Conservation (phyloP, 2,797 vertebrate genomes). For the Hydrocynus forskahlii region DNA sequence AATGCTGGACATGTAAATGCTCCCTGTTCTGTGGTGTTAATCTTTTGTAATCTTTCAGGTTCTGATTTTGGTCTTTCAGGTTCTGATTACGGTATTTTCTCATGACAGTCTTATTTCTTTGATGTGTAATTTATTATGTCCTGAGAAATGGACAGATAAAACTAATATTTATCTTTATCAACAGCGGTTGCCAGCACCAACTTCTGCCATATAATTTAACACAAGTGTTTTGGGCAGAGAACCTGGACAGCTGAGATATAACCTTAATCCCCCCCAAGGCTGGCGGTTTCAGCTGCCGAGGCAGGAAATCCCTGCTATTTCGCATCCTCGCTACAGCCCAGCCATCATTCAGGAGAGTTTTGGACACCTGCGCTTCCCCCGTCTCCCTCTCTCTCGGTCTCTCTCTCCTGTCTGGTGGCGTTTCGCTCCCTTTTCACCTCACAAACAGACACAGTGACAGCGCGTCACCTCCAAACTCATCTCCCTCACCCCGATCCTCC, state of each 20-base stretch:
- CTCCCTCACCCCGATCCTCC: slow-evolving; percentile 28
- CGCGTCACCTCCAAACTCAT: slow-evolving; percentile 46
- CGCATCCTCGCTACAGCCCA: slow-evolving; percentile 28
- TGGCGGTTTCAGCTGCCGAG: slow-evolving; percentile 12
- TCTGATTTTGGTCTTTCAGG: neutral
- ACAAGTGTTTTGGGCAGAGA: slow-evolving; percentile 28
- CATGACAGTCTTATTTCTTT: slow-evolving; percentile 15
- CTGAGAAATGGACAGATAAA: neutral
- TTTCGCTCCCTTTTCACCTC: slow-evolving; percentile 37
- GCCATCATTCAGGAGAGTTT: slow-evolving; percentile 36
- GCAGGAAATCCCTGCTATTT: slow-evolving; percentile 45
- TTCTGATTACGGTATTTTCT: neutral
- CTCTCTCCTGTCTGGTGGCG: slow-evolving; percentile 38
- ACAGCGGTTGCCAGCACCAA: neutral
- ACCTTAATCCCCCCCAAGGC: slow-evolving; percentile 18
- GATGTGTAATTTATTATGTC: slow-evolving; percentile 4
- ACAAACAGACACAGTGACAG: slow-evolving; percentile 49
- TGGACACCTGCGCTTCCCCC: slow-evolving; percentile 44
- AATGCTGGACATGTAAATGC: too few species aligned
- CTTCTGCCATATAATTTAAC: slow-evolving; percentile 25
- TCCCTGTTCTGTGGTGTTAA: too few species aligned
- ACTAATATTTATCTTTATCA: neutral
- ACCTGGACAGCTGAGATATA: slow-evolving; percentile 20
- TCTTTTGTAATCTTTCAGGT: neutral
- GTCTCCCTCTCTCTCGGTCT: neutral